Evolutionary conservation across 2,797 vertebrate genomes (phyloP).

Genomic region (Phoeniculus purpureus): DNA sequence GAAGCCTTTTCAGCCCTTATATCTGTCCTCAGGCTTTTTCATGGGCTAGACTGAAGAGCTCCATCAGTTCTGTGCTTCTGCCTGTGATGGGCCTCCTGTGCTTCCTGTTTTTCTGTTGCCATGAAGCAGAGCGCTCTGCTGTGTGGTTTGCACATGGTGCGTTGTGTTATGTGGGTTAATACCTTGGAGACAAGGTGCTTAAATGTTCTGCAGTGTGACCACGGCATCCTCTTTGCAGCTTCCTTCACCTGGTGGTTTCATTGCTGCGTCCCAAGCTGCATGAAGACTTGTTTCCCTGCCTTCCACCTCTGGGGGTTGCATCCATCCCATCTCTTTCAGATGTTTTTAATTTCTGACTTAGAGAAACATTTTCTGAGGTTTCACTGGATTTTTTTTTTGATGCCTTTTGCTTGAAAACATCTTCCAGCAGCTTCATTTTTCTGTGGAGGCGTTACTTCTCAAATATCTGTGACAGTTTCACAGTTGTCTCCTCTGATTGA

Average conservation of each 20-base stretch:
- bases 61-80: background rate
- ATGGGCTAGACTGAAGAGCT: background rate
- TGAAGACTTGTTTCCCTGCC: background rate
- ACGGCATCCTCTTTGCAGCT: background rate
- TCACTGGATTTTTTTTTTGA: background rate
- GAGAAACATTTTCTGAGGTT: background rate
- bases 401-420: background rate
- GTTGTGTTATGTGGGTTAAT: background rate
- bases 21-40: background rate
- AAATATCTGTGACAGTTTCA: background rate
- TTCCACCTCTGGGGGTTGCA: background rate
- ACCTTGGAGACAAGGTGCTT: background rate
- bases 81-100: background rate
- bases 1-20: background rate
- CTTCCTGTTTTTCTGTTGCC: background rate
- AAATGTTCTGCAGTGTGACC: background rate
- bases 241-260: background rate
- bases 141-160: background rate
- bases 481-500: background rate
- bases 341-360: background rate
- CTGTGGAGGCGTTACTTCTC: background rate
- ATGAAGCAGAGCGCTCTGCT: background rate
- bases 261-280: background rate
- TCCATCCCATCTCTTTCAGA: background rate
- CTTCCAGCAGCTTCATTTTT: background rate